Conservation (phyloP, 1,140 invertebrate species). For the Drosophila nebulosa region DNA sequence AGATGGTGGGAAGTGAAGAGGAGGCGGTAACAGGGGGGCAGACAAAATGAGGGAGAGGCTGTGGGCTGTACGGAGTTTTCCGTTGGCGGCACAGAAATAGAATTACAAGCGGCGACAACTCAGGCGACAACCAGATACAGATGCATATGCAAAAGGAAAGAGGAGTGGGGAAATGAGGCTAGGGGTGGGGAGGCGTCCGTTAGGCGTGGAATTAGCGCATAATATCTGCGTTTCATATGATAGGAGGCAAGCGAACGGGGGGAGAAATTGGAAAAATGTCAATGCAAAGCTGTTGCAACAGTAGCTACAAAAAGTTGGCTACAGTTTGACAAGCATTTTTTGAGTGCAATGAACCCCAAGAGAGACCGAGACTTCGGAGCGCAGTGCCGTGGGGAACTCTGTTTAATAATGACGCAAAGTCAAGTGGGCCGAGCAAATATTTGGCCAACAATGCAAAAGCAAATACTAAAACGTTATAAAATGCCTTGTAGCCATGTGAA, state of each 20-base stretch:
- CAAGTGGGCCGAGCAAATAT: conserved; percentile 54
- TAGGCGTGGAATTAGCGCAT: conserved; percentile 73
- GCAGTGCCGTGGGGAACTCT: conserved; percentile 10
- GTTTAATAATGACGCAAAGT: conserved; percentile 2
- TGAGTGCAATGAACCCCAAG: conserved; percentile 60
- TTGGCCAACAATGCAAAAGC: conserved; percentile 35
- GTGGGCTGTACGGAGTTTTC: conserved; percentile 57
- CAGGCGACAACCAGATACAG: conserved; percentile 32
- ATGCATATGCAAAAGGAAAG: background rate
- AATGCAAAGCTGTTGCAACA: conserved; percentile 34
- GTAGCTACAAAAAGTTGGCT: conserved; percentile 23
- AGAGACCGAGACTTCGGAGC: background rate
- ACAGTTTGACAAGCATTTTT: conserved; percentile 51
- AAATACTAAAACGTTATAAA: conserved; percentile 25
- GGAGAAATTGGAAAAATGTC: conserved; percentile 41
- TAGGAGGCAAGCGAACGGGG: conserved; percentile 4
- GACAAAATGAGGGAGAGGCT: conserved; percentile 26
- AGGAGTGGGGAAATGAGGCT: conserved; percentile 11
- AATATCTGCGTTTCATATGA: conserved; percentile 49
- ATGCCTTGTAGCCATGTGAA: conserved; percentile 34
- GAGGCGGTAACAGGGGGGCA: background rate
- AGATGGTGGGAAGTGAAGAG: background rate
- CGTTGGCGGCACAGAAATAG: conserved; percentile 73
- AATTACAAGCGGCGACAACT: conserved; percentile 49
- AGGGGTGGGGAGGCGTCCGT: conserved; percentile 53